Base-by-base conservation (phyloP, 2,888 invertebrate species). In the Aphelenchoides bicaudatus region DNA sequence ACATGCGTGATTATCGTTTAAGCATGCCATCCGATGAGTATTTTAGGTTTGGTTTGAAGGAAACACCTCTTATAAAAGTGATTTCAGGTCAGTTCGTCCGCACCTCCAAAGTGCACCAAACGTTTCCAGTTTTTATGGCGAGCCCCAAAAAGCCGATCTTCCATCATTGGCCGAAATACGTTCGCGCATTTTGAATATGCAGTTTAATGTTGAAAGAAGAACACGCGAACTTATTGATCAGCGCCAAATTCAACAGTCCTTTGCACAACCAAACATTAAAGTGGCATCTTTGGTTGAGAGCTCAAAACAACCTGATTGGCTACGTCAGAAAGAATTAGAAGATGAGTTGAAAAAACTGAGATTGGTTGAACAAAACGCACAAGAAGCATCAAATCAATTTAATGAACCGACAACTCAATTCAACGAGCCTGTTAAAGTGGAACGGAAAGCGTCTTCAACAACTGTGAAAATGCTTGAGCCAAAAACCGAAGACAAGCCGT, bases 111-210 rank as follows among this genome's bases (percentile, higher is more conserved):
- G 8, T 25, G 10, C 43, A 8, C 43, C 43, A 8, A 6, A 10
- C 8, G 16, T 19, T 19, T 43, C 43, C 21, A 10, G 21, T 25
- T 43, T 19, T 19, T 47, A 47, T 29, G 48, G 25, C 8, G 6
- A 47, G 27, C 48, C 48, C 16, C 25, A 6, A 16, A 28, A 47
- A 19, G 48, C 52, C 16, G 52, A 51, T 10, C 53, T 56, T 6
- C 58, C 58, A 8, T 57, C 58, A 16, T 28, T 57, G 34, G 53
- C 39, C n/a, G 56, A 57, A 39, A 52, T 57, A 25, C 58, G 58
- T 13, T 39, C 21, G 19, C 58, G 58, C 46, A 28, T 57, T 13
- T 46, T 57, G 27, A 51, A 57, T 27, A 39, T 57, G 51, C 25
- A 57, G 16, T 39, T 34, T 27, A 30, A 39, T 23, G 39, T 57